Evolutionary conservation across 1,140 invertebrate species (phyloP), one percentile per base, ranked within the genome.

Genomic region (Agrypnia vestita): DNA sequence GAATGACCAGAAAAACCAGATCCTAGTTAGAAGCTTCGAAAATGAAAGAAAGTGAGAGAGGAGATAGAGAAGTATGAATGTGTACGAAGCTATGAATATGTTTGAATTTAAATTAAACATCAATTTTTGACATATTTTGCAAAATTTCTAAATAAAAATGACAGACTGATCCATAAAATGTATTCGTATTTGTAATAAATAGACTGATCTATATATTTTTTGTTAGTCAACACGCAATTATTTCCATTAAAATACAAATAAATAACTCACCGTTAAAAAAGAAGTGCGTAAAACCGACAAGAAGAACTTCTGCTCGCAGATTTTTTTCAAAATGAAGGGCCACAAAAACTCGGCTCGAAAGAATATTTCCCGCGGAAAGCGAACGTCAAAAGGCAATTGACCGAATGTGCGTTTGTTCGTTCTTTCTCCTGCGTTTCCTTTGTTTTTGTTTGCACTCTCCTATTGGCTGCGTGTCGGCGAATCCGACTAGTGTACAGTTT

Each of bases 371-470:
- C 61, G 61, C 61, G 19, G 61, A 64, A 64, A 35, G 25, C 13
- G 12, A 64, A 44, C 61, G 61, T 64, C 61, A 64, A 64, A 25
- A 13, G 3, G 1, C 25, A 64, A 64, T 64, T 19, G 25, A 64
- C 61, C 61, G 61, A 55, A 21, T 12, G n/a, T 71, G 21, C 12
- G 44, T 51, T 53, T 61, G 46, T 78, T 80, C 49, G 55, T 67
- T 15, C 51, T 78, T 61, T 64, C 21, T 61, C 13, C 78, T 71
- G 80, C 79, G 64, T 56, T 76, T 80, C 74, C 79, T 64, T 74
- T 67, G 46, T 71, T 69, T 15, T 76, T 56, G 69, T 69, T 69
- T 49, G 67, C 15, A n/a, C 17, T 51, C 64, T 59, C 44, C 43
- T 25, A 19, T 47, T n/a, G 53, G 43, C 19, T 71, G 17, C 67